Percentiles rank a stretch among this genome's conserved stretches.
Conservation (phyloP, 2,888 invertebrate genomes). For the Zele albiditarsus region DNA sequence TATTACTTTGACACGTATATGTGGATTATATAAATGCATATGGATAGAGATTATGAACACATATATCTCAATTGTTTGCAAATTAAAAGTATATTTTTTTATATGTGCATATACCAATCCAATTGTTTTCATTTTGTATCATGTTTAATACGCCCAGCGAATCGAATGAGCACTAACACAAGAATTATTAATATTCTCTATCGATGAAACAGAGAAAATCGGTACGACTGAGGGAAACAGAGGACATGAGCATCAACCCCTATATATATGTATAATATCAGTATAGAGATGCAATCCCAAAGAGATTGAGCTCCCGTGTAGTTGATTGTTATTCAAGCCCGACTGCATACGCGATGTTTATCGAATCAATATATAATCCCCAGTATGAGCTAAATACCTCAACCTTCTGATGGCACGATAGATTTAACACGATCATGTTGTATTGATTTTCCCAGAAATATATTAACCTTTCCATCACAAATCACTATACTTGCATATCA, state of each 20-base stretch:
- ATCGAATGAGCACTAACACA: neutral
- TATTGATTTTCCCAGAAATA: constrained; percentile 9
- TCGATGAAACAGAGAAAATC: neutral
- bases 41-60: neutral
- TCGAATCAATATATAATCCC: constrained; percentile 11
- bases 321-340: neutral
- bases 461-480: constrained; percentile 10
- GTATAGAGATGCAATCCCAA: neutral
- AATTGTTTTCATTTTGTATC: neutral
- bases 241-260: neutral
- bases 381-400: constrained; percentile 6
- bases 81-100: neutral
- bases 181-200: neutral
- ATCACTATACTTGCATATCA: neutral
- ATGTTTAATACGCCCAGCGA: neutral
- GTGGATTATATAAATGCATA: neutral
- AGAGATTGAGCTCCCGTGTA: neutral
- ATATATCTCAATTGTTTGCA: neutral
- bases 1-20: neutral
- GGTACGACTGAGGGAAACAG: neutral
- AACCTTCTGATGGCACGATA: constrained; percentile 1
- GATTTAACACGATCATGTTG: constrained; percentile 9
- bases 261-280: neutral
- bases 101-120: neutral
- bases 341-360: constrained; percentile 6